Evolutionary conservation across 2,797 vertebrate species (phyloP).

Genomic region (Acanthurus tractus): DNA sequence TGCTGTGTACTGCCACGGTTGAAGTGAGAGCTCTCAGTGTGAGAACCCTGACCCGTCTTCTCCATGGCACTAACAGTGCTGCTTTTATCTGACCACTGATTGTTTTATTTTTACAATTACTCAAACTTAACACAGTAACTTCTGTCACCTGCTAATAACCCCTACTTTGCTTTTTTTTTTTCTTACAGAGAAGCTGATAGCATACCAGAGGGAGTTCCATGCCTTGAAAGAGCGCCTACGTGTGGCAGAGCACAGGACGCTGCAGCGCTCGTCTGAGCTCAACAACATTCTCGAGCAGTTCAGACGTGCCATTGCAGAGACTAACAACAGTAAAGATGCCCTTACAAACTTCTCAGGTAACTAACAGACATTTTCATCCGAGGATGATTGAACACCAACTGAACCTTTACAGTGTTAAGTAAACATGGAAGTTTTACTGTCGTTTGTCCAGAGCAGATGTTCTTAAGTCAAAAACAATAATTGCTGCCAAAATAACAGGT

Average conservation of each 20-base stretch:
- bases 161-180: not conserved
- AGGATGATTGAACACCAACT: not conserved
- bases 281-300: constrained; percentile 97
- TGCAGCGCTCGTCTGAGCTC: constrained; percentile 96
- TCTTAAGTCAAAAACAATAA: not conserved
- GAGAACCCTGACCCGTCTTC: too few species aligned
- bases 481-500: not conserved
- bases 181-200: constrained; percentile 92
- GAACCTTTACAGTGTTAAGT: not conserved
- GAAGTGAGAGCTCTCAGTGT: not conserved
- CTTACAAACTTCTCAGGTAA: constrained; percentile 94
- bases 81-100: too few species aligned
- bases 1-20: too few species aligned
- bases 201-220: constrained; percentile 97
- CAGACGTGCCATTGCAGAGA: constrained; percentile 91
- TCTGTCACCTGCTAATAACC: not conserved
- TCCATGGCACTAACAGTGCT: too few species aligned
- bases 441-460: not conserved
- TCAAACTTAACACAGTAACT: too few species aligned
- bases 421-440: not conserved
- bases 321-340: constrained; percentile 93
- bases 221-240: constrained; percentile 96
- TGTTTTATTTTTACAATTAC: too few species aligned
- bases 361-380: not conserved
- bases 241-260: constrained; percentile 94